Percentiles rank a stretch among this genome's conserved stretches.
Evolutionary conservation across 2,888 invertebrate genomes (phyloP).

Genomic region (Heliconius erato): DNA sequence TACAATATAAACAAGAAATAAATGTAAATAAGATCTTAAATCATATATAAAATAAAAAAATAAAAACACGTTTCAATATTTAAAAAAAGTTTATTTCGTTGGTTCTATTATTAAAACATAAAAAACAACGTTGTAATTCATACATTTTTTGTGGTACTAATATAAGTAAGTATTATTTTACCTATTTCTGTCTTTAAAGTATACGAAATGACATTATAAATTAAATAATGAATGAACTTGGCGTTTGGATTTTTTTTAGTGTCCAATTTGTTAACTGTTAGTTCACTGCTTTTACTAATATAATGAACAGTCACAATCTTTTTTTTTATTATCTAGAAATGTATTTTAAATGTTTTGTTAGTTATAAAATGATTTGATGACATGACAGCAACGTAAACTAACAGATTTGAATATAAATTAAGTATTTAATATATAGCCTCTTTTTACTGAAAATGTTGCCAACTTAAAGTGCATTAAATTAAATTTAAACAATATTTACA

Average conservation of each 20-base stretch:
- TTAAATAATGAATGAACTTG: conserved; percentile 22
- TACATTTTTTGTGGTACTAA: conserved; percentile 31
- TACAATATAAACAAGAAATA: neutral
- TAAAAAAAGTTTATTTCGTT: conserved; percentile 30
- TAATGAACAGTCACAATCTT: neutral
- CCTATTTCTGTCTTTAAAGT: neutral
- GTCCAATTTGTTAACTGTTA: neutral
- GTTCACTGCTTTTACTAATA: neutral
- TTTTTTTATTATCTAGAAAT: neutral
- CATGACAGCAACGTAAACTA: neutral
- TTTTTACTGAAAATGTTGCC: neutral
- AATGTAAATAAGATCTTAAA: neutral
- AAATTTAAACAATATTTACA: conserved; percentile 9
- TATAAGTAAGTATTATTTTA: conserved; percentile 20
- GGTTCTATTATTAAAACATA: conserved; percentile 43
- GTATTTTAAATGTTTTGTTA: neutral
- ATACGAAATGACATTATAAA: conserved; percentile 5
- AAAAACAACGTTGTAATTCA: conserved; percentile 49
- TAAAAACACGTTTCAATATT: conserved; percentile 18
- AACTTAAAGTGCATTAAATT: neutral
- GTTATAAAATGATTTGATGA: conserved; percentile 6
- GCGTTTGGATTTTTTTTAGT: neutral
- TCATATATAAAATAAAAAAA: neutral
- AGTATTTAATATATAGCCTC: conserved; percentile 23
- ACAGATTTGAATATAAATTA: conserved; percentile 7